Evolutionary conservation across 2,888 invertebrate species (phyloP), one percentile per base, ranked within the genome.

Genomic region (Idaea dimidiata): DNA sequence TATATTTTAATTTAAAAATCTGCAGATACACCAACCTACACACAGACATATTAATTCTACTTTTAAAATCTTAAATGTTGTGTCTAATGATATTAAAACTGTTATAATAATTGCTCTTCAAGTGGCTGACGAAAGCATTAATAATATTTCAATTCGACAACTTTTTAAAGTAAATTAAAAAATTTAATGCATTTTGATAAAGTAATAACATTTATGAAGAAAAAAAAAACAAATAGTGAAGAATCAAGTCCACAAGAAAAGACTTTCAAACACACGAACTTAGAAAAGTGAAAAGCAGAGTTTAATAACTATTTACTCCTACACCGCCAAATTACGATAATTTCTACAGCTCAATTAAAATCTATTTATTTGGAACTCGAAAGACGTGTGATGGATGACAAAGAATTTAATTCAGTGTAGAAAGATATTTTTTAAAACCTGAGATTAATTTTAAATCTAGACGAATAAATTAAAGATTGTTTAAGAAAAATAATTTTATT

Each of bases 321-420:
- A 8, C 43, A 43, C 43, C 43, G 43, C 43, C 43, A 43, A 43
- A 43, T 43, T 43, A 43, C 43, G 43, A 43, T 43, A 43, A 43
- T 43, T 24, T 43, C 10, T 8, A 5, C 43, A 43, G 43, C 43
- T 43, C 43, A 43, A 43, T 1, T 33, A 33, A 33, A 33, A 33
- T 10, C 14, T 33, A 33, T 33, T 33, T 43, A 4, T 43, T 8
- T 43, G 43, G 43, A 43, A 43, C 58, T 58, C 58, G 17, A 55
- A 17, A 60, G 53, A 54, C 24, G 56, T 56, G 55, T 55, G 60
- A 56, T 31, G 32, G 60, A 56, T 31, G 32, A 33, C 56, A 33
- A 24, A 54, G 54, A 59, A 54, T 18, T 53, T 16, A n/a, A 60
- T 43, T 43, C 43, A 43, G 43, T 43, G 43, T 43, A 43, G 43